Percentiles rank a stretch among this genome's conserved stretches.
These are phyloP conservation scores for Pungitius pungitius DNA, from an alignment of 2,113 vertebrate genomes.

Conservation along the genomic window DNA sequence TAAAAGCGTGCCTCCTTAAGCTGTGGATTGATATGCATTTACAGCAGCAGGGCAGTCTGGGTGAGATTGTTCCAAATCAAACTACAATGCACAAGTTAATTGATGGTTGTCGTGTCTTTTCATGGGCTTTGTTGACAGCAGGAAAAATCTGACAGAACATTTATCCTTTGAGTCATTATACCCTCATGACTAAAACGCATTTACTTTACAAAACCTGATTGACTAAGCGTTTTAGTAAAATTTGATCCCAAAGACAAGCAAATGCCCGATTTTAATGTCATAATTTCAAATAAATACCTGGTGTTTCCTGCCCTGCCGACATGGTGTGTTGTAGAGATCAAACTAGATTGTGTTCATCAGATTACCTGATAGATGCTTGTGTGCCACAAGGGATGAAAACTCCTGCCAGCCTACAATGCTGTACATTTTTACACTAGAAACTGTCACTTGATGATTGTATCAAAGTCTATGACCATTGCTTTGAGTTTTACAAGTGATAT, in stretches of 20 bases:
- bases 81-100: not conserved
- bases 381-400: slow-evolving; percentile 62
- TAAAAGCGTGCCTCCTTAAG: not conserved
- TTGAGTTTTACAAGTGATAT: slow-evolving; percentile 67
- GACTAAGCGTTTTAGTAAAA: too few species aligned
- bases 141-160: not conserved
- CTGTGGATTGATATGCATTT: not conserved
- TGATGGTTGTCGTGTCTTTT: not conserved
- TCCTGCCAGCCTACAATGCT: slow-evolving; percentile 70
- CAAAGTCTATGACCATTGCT: slow-evolving; percentile 62
- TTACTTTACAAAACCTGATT: not conserved
- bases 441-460: slow-evolving; percentile 74
- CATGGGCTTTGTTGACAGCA: not conserved
- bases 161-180: not conserved
- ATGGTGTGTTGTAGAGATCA: slow-evolving; percentile 17
- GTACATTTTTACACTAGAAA: slow-evolving; percentile 70
- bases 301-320: slow-evolving; percentile 21
- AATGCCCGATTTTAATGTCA: not conserved
- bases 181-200: not conserved
- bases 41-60: not conserved
- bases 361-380: slow-evolving; percentile 34
- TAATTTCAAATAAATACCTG: not conserved
- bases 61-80: not conserved
- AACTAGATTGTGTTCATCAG: slow-evolving; percentile 23
- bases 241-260: too few species aligned